phyloP scores from a whole-genome alignment of 2,797 vertebrate genomes.

The Halcyon leucocephala region DNA sequence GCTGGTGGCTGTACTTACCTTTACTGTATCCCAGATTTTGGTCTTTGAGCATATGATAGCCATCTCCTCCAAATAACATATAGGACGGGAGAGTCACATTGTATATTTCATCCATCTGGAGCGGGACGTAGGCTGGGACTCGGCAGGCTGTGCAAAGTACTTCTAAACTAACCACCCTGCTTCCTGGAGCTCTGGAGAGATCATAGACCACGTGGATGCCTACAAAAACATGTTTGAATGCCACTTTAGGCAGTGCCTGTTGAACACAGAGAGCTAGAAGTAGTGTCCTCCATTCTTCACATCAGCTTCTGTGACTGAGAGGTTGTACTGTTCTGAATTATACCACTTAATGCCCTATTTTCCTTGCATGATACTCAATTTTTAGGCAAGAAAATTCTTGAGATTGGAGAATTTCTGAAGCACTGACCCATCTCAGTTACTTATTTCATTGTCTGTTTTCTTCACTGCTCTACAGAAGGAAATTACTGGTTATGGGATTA shows the following conservation, averaged over 20 bases:
- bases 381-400: not conserved
- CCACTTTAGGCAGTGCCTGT: not conserved
- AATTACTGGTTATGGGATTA: not conserved
- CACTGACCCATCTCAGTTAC: not conserved
- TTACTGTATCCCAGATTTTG: constrained; percentile 85
- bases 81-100: constrained; percentile 86
- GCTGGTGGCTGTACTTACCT: constrained; percentile 77
- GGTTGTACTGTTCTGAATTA: not conserved
- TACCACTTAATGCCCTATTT: not conserved
- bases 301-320: accelerated
- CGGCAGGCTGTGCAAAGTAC: constrained; percentile 89
- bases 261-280: not conserved
- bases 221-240: constrained; percentile 38
- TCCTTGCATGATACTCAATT: not conserved
- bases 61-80: constrained; percentile 87
- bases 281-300: not conserved
- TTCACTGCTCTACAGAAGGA: not conserved
- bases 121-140: constrained; percentile 84
- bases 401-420: not conserved
- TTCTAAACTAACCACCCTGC: constrained; percentile 79
- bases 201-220: constrained; percentile 89
- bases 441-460: not conserved
- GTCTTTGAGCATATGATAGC: constrained; percentile 84
- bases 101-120: constrained; percentile 80
- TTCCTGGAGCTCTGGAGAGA: constrained; percentile 73